A percentile compares a stretch with the other conserved stretches of the same genome.
Evolutionary conservation across 2,113 vertebrate species (phyloP).

Genomic region (Apus apus): DNA sequence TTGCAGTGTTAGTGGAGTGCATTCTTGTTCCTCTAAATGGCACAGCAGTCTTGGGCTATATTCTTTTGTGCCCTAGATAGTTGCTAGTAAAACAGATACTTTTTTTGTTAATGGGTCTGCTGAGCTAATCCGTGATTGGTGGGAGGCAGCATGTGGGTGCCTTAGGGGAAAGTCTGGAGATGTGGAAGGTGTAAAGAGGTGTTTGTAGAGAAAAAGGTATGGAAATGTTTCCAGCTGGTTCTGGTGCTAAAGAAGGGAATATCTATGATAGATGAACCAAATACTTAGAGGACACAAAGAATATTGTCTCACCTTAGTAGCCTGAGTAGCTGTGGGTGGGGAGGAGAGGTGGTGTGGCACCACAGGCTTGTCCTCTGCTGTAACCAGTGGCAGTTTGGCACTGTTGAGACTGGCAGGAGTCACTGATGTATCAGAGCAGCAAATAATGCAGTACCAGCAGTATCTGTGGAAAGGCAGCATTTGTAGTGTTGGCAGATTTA

Average conservation of each 20-base stretch:
- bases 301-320: background rate
- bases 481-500: background rate
- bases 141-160: background rate
- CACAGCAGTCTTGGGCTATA: background rate
- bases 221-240: background rate
- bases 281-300: background rate
- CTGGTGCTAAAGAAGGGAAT: background rate
- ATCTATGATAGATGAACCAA: background rate
- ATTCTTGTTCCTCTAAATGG: background rate
- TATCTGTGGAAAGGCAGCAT: background rate
- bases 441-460: background rate
- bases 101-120: background rate
- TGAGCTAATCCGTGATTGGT: background rate
- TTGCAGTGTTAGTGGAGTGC: background rate
- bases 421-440: background rate
- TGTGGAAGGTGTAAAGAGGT: background rate
- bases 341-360: background rate
- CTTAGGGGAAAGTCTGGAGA: background rate
- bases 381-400: background rate
- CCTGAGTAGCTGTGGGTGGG: background rate
- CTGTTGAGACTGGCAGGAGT: background rate
- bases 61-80: background rate
- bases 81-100: background rate
- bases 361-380: background rate
- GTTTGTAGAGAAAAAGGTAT: background rate